Conservation (phyloP, 1,140 invertebrate species). For the Charaxes varanes region DNA sequence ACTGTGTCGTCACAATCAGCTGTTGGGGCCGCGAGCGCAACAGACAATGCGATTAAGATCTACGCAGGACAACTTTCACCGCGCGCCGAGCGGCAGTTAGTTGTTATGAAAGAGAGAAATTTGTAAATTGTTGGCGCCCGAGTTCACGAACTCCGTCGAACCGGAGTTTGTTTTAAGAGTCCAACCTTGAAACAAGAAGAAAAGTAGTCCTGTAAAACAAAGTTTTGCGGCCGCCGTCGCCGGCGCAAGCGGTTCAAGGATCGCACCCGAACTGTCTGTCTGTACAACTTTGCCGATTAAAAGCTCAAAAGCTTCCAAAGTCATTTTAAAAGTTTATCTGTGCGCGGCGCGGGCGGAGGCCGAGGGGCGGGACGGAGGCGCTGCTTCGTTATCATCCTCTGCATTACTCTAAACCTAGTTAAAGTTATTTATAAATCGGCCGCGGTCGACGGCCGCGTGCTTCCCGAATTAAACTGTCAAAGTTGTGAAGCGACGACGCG, state of each 20-base stretch:
- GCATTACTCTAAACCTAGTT: slow-evolving; percentile 71
- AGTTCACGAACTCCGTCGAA: slow-evolving; percentile 75
- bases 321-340: slow-evolving; percentile 77
- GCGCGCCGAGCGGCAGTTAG: slow-evolving; percentile 73
- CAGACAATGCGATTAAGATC: slow-evolving; percentile 73
- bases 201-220: slow-evolving; percentile 77
- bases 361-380: slow-evolving; percentile 45
- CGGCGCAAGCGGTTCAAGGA: slow-evolving; percentile 75
- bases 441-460: slow-evolving; percentile 49
- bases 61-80: slow-evolving; percentile 73
- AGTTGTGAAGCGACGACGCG: slow-evolving; percentile 34
- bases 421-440: slow-evolving; percentile 66
- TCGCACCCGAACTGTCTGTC: slow-evolving; percentile 75
- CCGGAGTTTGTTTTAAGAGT: slow-evolving; percentile 76
- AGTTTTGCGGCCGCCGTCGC: slow-evolving; percentile 74
- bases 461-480: slow-evolving; percentile 63
- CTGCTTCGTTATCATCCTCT: slow-evolving; percentile 64
- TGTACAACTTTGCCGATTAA: slow-evolving; percentile 76
- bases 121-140: slow-evolving; percentile 76
- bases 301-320: slow-evolving; percentile 76
- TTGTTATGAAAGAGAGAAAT: slow-evolving; percentile 76
- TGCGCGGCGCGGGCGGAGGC: slow-evolving; percentile 47
- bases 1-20: slow-evolving; percentile 64
- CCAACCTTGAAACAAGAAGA: slow-evolving; percentile 76
- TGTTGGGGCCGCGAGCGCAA: slow-evolving; percentile 67